phyloP scores from a whole-genome alignment of 2,797 vertebrate genomes.

The Sphenodon punctatus region DNA sequence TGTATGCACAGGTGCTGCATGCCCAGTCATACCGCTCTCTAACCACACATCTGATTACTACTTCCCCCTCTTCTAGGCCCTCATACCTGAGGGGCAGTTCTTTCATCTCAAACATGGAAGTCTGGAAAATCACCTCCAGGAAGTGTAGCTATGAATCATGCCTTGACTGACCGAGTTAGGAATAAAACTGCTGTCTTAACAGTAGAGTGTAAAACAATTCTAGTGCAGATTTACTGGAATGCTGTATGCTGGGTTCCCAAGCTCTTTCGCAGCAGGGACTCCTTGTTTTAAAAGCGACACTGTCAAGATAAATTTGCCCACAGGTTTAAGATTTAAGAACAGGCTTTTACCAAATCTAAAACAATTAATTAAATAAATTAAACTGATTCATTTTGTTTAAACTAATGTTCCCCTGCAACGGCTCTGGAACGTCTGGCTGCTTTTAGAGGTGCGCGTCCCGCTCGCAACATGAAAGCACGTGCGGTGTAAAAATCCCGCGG shows the following conservation, averaged over 20 bases:
- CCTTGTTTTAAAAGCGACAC: background rate
- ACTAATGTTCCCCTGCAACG: too few species aligned
- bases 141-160: background rate
- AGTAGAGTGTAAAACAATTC: accelerated
- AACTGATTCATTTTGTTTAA: background rate
- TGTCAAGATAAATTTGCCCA: accelerated
- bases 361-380: background rate
- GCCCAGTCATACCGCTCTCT: background rate
- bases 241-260: accelerated
- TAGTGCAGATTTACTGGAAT: accelerated
- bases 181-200: background rate
- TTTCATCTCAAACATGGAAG: accelerated
- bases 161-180: background rate
- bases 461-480: too few species aligned
- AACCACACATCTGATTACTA: background rate
- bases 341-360: background rate
- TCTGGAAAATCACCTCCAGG: accelerated
- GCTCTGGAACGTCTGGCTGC: accelerated
- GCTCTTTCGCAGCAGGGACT: accelerated
- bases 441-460: accelerated
- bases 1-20: background rate
- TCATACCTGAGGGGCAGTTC: accelerated
- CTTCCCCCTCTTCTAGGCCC: background rate
- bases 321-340: background rate
- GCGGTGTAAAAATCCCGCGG: too few species aligned